A percentile compares a stretch with the other conserved stretches of the same genome.
Evolutionary conservation across 2,888 invertebrate species (phyloP).

Genomic region (Oegoconia quadripuncta): DNA sequence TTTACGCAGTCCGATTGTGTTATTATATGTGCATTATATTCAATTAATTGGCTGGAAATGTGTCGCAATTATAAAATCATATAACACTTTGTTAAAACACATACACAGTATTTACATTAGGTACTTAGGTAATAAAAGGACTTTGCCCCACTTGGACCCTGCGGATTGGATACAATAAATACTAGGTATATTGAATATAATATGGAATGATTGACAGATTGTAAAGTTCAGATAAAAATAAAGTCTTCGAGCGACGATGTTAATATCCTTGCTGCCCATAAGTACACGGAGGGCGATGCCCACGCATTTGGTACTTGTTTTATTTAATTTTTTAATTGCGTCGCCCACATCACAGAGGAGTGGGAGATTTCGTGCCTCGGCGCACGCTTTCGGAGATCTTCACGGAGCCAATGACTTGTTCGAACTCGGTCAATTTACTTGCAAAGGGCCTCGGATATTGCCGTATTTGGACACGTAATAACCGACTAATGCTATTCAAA

Average conservation of each 20-base stretch:
- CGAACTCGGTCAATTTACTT: conserved; percentile 12
- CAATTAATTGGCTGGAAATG: conserved; percentile 48
- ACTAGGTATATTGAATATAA: no score
- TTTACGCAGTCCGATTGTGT: conserved; percentile 43
- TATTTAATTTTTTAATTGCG: conserved; percentile 64
- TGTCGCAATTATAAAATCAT: conserved; percentile 44
- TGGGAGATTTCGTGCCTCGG: conserved; percentile 17
- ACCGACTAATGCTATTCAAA: background rate
- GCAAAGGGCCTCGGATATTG: conserved; percentile 4
- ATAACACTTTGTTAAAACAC: conserved; percentile 8
- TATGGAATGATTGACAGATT: no score
- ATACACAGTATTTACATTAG: background rate
- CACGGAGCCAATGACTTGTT: conserved; percentile 17
- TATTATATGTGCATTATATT: conserved; percentile 56
- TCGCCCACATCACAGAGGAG: conserved; percentile 47
- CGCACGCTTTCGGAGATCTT: conserved; percentile 23
- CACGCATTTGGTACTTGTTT: conserved; percentile 54
- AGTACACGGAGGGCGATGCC: conserved; percentile 33
- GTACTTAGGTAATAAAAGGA: background rate
- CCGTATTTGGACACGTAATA: conserved; percentile 5
- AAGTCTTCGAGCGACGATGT: no score
- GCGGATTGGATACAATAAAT: no score
- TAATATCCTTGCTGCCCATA: conserved; percentile 10
- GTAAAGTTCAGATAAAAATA: no score
- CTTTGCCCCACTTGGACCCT: background rate